A percentile compares a stretch with the other conserved stretches of the same genome.
These are phyloP conservation scores for Scylla paramamosain DNA, from an alignment of 1,140 invertebrate species.

Conservation along the genomic window DNA sequence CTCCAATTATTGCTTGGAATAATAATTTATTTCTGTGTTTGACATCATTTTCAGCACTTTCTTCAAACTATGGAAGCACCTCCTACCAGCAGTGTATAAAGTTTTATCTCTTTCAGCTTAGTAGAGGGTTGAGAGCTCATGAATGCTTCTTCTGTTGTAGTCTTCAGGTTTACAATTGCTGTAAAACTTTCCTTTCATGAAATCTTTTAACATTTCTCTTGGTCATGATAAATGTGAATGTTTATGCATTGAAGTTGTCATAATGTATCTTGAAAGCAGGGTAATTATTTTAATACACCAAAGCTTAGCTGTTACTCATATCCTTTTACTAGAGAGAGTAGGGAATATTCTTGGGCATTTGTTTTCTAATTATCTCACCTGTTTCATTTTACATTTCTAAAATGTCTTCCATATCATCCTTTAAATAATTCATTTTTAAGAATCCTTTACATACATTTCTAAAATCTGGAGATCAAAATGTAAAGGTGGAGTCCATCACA, in stretches of 20 bases:
- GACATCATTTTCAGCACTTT: conserved; percentile 50
- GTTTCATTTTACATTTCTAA: no score
- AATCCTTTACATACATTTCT: no score
- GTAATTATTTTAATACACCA: no score
- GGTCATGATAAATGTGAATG: background rate
- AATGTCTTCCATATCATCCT: no score
- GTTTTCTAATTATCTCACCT: no score
- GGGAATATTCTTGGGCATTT: no score
- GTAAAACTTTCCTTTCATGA: background rate
- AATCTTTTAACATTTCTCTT: background rate
- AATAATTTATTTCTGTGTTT: conserved; percentile 41
- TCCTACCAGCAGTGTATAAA: conserved; percentile 49
- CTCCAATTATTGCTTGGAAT: conserved; percentile 54
- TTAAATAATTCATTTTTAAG: no score
- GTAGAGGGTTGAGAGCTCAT: conserved; percentile 64
- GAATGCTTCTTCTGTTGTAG: conserved; percentile 37
- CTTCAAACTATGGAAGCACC: conserved; percentile 31
- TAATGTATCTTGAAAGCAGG: background rate
- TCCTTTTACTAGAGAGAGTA: no score
- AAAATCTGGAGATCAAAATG: no score
- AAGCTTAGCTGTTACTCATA: no score
- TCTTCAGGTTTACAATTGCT: conserved; percentile 34
- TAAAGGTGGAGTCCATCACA: no score
- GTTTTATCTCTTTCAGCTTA: conserved; percentile 54
- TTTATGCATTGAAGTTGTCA: background rate